Evolutionary conservation across 1,140 invertebrate species (phyloP).

Genomic region (Drosophila ambigua): DNA sequence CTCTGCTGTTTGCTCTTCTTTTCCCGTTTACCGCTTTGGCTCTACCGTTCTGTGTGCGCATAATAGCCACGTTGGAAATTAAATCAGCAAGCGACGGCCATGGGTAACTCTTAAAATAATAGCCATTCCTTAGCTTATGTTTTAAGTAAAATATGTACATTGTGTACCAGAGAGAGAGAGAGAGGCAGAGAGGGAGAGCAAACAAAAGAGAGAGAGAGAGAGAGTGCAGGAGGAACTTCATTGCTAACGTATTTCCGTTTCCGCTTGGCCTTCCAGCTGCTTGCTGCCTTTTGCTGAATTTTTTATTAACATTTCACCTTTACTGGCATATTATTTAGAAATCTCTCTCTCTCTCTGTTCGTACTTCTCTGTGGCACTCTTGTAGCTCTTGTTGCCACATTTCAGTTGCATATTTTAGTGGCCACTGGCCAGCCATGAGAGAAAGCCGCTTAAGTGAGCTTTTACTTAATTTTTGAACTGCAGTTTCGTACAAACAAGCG

Average conservation of each 20-base stretch:
- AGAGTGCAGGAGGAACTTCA: slow-evolving; percentile 1
- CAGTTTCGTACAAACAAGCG: slow-evolving; percentile 20
- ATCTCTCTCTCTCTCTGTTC: background rate
- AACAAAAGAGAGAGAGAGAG: background rate
- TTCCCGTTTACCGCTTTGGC: slow-evolving; percentile 57
- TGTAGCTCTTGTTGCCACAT: slow-evolving; percentile 9
- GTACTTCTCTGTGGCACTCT: background rate
- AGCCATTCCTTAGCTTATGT: slow-evolving; percentile 80
- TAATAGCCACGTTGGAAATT: slow-evolving; percentile 73
- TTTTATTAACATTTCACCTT: slow-evolving; percentile 46
- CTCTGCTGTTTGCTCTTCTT: slow-evolving; percentile 16
- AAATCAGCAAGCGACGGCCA: slow-evolving; percentile 69
- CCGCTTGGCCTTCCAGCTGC: slow-evolving; percentile 46
- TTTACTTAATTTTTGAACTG: slow-evolving; percentile 50
- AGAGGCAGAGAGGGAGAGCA: background rate
- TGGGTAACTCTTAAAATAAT: slow-evolving; percentile 80
- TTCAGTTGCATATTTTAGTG: slow-evolving; percentile 34
- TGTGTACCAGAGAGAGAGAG: slow-evolving; percentile 26
- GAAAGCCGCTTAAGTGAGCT: slow-evolving; percentile 20
- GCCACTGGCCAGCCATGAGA: too few relatives aligned
- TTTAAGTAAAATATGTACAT: slow-evolving; percentile 77
- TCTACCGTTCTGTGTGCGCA: slow-evolving; percentile 63
- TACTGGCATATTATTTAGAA: slow-evolving; percentile 39
- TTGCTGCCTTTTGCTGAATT: slow-evolving; percentile 35
- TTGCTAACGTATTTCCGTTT: slow-evolving; percentile 64